phyloP scores from a whole-genome alignment of 2,888 invertebrate genomes.

The Neria commutata region DNA sequence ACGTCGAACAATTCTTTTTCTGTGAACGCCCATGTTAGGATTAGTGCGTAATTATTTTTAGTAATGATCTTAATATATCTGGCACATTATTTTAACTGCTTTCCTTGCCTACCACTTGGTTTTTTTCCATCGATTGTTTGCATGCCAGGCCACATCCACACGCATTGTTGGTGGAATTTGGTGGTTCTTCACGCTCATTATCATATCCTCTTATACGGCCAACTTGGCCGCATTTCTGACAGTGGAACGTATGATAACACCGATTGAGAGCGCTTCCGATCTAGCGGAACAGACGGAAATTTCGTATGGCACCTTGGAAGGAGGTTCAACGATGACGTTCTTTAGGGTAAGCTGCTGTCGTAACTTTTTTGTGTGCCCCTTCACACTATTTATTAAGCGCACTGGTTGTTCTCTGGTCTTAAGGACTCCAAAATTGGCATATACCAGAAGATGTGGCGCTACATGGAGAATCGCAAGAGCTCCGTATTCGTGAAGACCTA shows the following conservation, averaged over 20 bases:
- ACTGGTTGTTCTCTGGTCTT: neutral
- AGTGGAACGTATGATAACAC: constrained; percentile 86
- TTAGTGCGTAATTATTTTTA: no score
- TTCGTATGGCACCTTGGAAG: constrained; percentile 80
- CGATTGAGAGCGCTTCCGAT: constrained; percentile 85
- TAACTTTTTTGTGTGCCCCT: neutral
- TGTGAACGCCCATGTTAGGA: no score
- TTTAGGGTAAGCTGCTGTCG: constrained; percentile 73
- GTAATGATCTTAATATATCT: no score
- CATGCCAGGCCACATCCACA: constrained; percentile 67
- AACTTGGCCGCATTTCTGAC: constrained; percentile 91
- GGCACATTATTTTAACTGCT: no score
- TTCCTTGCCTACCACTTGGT: no score
- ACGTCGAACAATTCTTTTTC: no score
- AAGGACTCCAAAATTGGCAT: constrained; percentile 81
- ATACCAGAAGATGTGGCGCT: constrained; percentile 83
- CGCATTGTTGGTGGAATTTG: constrained; percentile 85
- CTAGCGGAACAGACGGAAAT: constrained; percentile 83
- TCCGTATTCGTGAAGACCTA: constrained; percentile 77
- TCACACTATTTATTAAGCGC: no score
- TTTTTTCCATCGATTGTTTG: no score
- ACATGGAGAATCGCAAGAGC: constrained; percentile 76
- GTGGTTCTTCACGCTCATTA: constrained; percentile 93
- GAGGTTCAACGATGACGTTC: constrained; percentile 88
- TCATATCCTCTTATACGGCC: constrained; percentile 90